Evolutionary conservation across 2,888 invertebrate genomes (phyloP).

Genomic region (Eucera pruinosa): DNA sequence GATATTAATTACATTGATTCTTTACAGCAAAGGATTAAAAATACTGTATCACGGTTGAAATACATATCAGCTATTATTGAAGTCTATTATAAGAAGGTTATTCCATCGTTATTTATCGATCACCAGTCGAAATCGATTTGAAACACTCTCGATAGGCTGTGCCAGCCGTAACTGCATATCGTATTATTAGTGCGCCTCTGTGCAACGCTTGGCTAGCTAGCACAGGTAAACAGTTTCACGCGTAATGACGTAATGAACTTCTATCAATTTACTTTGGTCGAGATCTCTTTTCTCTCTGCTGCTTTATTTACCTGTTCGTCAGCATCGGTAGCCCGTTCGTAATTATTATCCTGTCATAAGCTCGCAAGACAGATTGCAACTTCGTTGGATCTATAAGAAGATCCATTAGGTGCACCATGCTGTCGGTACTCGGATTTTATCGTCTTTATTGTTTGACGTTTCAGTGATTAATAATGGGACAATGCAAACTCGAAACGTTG

Average conservation of each 20-base stretch:
- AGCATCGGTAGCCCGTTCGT: conserved; percentile 27
- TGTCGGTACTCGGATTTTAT: conserved; percentile 1
- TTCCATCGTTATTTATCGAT: background rate
- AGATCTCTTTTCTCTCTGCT: conserved; percentile 26
- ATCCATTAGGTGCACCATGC: conserved; percentile 4
- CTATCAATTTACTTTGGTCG: conserved; percentile 64
- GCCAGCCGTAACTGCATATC: conserved; percentile 28
- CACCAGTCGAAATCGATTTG: conserved; percentile 22
- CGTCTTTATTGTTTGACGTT: conserved; percentile 27
- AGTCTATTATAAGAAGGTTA: too few species aligned
- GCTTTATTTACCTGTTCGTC: conserved; percentile 16
- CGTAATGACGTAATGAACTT: conserved; percentile 70
- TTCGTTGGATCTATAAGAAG: conserved; percentile 15
- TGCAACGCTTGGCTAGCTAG: conserved; percentile 29
- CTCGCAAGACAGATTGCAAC: conserved; percentile 38
- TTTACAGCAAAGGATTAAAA: background rate
- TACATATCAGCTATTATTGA: background rate
- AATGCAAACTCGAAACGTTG: background rate
- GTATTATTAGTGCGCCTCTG: conserved; percentile 33
- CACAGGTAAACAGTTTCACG: conserved; percentile 61
- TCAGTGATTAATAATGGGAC: conserved; percentile 3
- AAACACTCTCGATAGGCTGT: conserved; percentile 11
- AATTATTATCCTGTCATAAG: conserved; percentile 54
- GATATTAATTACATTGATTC: background rate
- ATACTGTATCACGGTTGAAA: background rate